Percentiles rank a stretch among this genome's conserved stretches.
Evolutionary conservation across 2,113 vertebrate species (phyloP).

Genomic region (Psittacula cyanocephala): DNA sequence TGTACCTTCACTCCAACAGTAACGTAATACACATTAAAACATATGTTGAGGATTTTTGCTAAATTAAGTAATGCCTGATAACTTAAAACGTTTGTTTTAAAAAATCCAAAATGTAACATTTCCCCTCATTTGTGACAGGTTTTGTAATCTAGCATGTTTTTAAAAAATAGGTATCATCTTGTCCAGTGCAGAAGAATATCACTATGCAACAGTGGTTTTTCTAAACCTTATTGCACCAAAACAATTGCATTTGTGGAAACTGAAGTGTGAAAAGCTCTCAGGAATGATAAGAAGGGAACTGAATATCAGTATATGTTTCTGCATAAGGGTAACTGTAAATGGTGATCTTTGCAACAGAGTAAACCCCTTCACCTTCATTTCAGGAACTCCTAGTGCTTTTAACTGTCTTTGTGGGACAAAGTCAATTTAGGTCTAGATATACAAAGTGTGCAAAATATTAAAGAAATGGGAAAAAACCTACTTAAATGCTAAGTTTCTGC

Average conservation of each 20-base stretch:
- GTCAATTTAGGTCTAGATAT: neutral
- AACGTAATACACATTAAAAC: neutral
- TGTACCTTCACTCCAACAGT: too few species aligned
- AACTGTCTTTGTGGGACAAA: neutral
- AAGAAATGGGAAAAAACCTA: neutral
- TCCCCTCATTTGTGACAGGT: neutral
- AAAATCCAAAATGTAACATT: neutral
- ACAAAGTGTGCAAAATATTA: neutral
- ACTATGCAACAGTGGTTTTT: constrained; percentile 19
- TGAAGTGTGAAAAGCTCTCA: constrained; percentile 41
- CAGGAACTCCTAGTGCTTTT: neutral
- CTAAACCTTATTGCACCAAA: constrained; percentile 39
- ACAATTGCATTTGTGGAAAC: constrained; percentile 42
- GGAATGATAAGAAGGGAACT: constrained; percentile 42
- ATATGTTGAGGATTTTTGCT: neutral
- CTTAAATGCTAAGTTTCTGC: neutral
- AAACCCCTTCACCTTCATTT: neutral
- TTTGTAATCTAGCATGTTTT: neutral
- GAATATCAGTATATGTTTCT: constrained; percentile 21
- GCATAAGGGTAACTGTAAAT: neutral
- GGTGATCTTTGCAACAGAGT: neutral
- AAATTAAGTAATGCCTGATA: neutral
- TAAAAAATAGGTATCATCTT: neutral
- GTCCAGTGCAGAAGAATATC: constrained; percentile 7
- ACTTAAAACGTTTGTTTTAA: neutral